Conservation (phyloP, 2,888 invertebrate species). For the Elmis aenea region DNA sequence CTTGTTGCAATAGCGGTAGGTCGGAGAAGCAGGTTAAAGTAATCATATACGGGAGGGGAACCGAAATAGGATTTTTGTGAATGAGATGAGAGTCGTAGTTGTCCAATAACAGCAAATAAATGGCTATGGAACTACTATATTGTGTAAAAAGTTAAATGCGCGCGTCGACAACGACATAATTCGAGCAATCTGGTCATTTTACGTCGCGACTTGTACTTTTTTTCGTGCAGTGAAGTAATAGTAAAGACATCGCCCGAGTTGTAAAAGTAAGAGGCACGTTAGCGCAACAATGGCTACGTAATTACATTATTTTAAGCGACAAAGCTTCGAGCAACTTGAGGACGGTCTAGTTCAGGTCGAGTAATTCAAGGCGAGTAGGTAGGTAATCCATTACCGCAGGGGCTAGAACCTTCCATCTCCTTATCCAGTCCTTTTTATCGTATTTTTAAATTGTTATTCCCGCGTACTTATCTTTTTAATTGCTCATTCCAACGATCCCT, state of each 20-base stretch:
- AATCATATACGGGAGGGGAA: too few relatives aligned
- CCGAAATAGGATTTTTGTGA: too few relatives aligned
- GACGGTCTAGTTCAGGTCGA: slow-evolving; percentile 11
- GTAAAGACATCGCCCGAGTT: slow-evolving; percentile 30
- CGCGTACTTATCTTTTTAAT: slow-evolving; percentile 43
- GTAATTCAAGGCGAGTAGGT: slow-evolving; percentile 16
- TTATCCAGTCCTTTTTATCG: slow-evolving; percentile 26
- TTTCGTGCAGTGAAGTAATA: too few relatives aligned
- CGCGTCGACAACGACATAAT: too few relatives aligned
- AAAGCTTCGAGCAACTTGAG: slow-evolving; percentile 18
- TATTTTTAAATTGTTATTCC: slow-evolving; percentile 38
- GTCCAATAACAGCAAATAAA: too few relatives aligned
- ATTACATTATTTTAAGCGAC: slow-evolving; percentile 39
- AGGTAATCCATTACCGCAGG: slow-evolving; percentile 27
- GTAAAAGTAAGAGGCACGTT: slow-evolving; percentile 36
- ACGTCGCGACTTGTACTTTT: too few relatives aligned
- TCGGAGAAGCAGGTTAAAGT: too few relatives aligned
- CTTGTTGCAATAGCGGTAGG: too few relatives aligned
- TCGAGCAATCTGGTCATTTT: too few relatives aligned
- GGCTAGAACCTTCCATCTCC: slow-evolving; percentile 19
- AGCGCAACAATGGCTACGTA: slow-evolving; percentile 34
- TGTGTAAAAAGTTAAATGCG: too few relatives aligned
- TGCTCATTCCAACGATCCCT: slow-evolving; percentile 29
- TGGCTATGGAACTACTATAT: too few relatives aligned
- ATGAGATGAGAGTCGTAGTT: too few relatives aligned